Evolutionary conservation across 2,888 invertebrate species (phyloP).

Genomic region (Yponomeuta evonymella): DNA sequence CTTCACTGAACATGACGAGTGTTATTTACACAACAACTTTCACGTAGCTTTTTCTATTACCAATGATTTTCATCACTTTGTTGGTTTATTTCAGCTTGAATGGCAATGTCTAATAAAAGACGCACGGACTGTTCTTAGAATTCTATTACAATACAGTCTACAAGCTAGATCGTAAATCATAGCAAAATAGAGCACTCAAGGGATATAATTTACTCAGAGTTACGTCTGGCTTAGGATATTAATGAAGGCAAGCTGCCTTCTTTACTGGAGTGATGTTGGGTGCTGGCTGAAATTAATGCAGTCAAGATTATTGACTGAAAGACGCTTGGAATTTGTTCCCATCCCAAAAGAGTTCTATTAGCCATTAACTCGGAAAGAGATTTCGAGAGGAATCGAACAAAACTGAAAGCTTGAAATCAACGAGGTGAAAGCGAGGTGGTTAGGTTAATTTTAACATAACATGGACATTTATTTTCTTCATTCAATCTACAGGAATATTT

Average conservation of each 20-base stretch:
- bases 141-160: constrained; percentile 28
- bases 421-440: background rate
- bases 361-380: background rate
- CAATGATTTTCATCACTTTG: background rate
- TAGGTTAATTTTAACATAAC: background rate
- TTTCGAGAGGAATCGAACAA: too few species aligned
- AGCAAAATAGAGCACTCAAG: constrained; percentile 28
- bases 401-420: background rate
- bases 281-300: background rate
- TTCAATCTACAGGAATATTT: background rate
- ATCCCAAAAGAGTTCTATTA: background rate
- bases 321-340: background rate
- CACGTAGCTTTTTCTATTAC: background rate
- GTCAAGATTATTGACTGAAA: background rate
- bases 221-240: background rate
- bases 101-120: background rate
- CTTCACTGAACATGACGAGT: constrained; percentile 47
- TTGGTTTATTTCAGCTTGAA: background rate
- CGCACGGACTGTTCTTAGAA: constrained; percentile 20
- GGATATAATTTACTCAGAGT: constrained; percentile 15
- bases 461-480: too few species aligned
- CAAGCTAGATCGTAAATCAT: constrained; percentile 32
- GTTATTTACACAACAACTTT: constrained; percentile 16
- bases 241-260: background rate
- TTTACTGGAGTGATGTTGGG: background rate